These are phyloP conservation scores for Eclectus roratus DNA, from an alignment of 2,113 vertebrate genomes.

Conservation along the genomic window DNA sequence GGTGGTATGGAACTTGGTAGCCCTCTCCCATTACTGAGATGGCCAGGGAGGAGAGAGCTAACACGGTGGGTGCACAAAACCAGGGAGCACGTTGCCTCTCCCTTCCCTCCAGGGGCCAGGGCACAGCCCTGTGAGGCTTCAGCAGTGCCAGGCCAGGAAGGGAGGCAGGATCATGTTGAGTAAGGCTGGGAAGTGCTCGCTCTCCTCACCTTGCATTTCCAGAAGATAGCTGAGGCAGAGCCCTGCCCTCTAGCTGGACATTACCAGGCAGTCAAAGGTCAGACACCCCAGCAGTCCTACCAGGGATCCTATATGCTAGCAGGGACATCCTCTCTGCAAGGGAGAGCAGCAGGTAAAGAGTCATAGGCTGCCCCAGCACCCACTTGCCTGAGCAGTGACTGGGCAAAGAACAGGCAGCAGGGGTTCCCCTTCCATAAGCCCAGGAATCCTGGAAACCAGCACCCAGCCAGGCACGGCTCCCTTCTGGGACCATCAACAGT, in stretches of 20 bases:
- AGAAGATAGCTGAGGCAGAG: background rate
- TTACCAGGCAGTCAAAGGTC: background rate
- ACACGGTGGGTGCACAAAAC: background rate
- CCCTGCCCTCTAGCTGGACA: background rate
- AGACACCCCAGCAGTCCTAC: background rate
- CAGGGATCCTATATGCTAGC: background rate
- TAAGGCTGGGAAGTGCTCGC: background rate
- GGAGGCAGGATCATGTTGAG: background rate
- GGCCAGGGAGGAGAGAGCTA: background rate
- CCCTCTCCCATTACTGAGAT: background rate
- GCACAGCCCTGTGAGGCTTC: fast-evolving
- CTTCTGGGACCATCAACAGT: background rate
- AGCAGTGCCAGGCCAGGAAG: background rate
- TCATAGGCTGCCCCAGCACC: background rate
- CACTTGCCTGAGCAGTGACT: background rate
- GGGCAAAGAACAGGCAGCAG: background rate
- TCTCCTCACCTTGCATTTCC: background rate
- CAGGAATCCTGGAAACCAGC: background rate
- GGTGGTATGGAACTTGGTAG: background rate
- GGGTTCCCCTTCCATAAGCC: background rate
- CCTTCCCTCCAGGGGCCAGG: background rate
- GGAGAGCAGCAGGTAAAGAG: background rate
- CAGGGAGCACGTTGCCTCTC: too few species aligned
- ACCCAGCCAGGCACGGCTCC: background rate
- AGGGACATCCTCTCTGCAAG: background rate